These are phyloP conservation scores for Brachypalpus laphriformis DNA, from an alignment of 2,888 invertebrate genomes.

Conservation along the genomic window DNA sequence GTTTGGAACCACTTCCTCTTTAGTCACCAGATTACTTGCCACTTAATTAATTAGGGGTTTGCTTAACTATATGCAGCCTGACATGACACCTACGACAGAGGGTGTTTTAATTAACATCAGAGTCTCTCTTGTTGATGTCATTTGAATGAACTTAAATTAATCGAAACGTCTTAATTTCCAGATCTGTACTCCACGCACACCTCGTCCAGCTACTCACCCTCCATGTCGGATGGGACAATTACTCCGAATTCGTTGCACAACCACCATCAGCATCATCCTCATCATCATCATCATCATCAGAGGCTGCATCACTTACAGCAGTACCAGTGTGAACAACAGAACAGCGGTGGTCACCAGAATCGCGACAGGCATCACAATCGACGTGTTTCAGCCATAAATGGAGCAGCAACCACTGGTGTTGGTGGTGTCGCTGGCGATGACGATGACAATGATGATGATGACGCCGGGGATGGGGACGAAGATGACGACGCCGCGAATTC, in stretches of 20 bases:
- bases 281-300: conserved; percentile 74
- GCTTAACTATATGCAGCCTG: conserved; percentile 30
- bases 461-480: conserved; percentile 65
- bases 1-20: conserved; percentile 73
- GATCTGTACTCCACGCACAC: conserved; percentile 83
- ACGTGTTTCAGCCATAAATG: conserved; percentile 73
- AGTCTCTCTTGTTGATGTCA: conserved; percentile 51
- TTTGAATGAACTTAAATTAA: conserved; percentile 72
- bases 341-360: conserved; percentile 64
- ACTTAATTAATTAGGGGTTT: conserved; percentile 72
- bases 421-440: conserved; percentile 62
- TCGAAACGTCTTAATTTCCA: conserved; percentile 75
- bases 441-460: conserved; percentile 67
- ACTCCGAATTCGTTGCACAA: conserved; percentile 81
- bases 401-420: conserved; percentile 65
- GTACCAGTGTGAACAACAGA: conserved; percentile 73
- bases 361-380: conserved; percentile 75
- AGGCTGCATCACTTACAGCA: conserved; percentile 64
- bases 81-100: conserved; percentile 72
- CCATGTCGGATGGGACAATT: conserved; percentile 82
- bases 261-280: conserved; percentile 73
- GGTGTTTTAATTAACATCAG: conserved; percentile 67
- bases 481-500: conserved; percentile 73
- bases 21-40: conserved; percentile 72
- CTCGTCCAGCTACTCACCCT: conserved; percentile 83